Conservation (phyloP, 2,797 vertebrate species). For the Spinus pinus region DNA sequence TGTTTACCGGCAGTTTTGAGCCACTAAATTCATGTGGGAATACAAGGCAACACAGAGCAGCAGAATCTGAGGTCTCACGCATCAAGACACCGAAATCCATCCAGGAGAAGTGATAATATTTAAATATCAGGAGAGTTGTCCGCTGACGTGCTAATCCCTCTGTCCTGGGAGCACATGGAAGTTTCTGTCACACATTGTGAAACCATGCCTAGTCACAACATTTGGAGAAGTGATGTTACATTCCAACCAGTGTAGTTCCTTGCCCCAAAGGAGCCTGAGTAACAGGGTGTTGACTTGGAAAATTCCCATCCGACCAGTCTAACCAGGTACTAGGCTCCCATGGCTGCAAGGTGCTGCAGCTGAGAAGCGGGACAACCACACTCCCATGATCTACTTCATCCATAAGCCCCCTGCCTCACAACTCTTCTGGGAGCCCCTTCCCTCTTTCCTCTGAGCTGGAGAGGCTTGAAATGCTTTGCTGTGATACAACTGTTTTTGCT, state of each 20-base stretch:
- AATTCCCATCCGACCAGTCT: constrained; percentile 48
- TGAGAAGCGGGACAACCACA: fast-evolving
- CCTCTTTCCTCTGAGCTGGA: background rate
- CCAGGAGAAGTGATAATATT: background rate
- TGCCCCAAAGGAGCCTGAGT: constrained; percentile 19
- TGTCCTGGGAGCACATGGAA: background rate
- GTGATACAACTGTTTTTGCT: background rate
- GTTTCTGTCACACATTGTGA: background rate
- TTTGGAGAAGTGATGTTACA: background rate
- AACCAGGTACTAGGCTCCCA: background rate
- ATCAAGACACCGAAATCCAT: background rate
- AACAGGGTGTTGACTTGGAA: constrained; percentile 34
- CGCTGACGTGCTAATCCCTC: background rate
- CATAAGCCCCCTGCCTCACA: background rate
- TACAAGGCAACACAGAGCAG: background rate
- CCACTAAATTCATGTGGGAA: background rate
- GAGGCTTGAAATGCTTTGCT: background rate
- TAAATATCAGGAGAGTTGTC: background rate
- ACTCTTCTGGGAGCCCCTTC: background rate
- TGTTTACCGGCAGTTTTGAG: background rate
- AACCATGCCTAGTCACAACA: background rate
- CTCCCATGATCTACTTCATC: background rate
- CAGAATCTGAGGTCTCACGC: background rate
- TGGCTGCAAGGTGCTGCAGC: background rate
- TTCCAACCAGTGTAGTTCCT: background rate